Percentiles rank a stretch among this genome's conserved stretches.
phyloP scores from a whole-genome alignment of 2,888 invertebrate genomes.

The Notocelia uddmanniana region DNA sequence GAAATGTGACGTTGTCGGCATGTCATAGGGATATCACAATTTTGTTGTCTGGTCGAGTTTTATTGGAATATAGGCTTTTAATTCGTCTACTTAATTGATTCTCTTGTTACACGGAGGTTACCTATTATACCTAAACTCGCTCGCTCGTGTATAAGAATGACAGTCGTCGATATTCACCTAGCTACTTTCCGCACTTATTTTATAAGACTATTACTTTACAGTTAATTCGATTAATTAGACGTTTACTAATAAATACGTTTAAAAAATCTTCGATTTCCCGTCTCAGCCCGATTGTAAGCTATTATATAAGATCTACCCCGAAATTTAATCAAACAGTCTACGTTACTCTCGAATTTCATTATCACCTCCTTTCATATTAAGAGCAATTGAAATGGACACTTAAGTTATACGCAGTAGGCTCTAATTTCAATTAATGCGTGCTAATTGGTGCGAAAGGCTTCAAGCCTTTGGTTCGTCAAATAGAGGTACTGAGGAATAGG shows the following conservation, averaged over 20 bases:
- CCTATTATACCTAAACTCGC: no score
- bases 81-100: no score
- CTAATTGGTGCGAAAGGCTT: conserved; percentile 31
- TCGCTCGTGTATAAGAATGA: no score
- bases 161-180: no score
- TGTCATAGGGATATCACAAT: neutral
- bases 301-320: conserved; percentile 24
- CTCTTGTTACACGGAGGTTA: no score
- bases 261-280: neutral
- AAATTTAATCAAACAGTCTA: conserved; percentile 33
- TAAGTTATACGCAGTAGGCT: conserved; percentile 30
- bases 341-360: conserved; percentile 37
- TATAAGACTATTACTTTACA: no score
- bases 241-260: neutral
- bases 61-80: no score
- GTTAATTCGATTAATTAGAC: no score
- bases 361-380: conserved; percentile 26
- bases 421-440: conserved; percentile 39
- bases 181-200: no score
- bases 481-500: conserved; percentile 7
- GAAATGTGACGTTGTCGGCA: neutral
- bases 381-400: conserved; percentile 40
- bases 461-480: conserved; percentile 40
- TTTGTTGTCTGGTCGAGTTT: no score
- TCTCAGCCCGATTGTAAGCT: neutral